Evolutionary conservation across 1,140 invertebrate species (phyloP), one percentile per base, ranked within the genome.

Genomic region (Macrobrachium nipponense): DNA sequence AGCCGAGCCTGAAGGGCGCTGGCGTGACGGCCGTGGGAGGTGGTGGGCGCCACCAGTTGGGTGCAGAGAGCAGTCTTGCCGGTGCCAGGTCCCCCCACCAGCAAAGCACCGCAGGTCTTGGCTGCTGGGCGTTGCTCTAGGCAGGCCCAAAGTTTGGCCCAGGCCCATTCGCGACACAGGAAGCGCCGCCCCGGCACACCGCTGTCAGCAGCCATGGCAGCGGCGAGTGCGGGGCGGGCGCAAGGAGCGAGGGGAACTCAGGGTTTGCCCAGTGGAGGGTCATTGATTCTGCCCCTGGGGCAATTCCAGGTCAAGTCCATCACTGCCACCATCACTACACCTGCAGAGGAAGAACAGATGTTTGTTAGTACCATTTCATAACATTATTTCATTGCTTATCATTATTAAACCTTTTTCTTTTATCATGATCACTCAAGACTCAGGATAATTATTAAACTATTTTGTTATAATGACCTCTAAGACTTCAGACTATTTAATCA

Each of bases 141-240:
- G 90, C 88, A 86, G 90, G 86, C 86, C 4, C 95, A 94, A n/a
- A 99, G 93, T 91, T 98, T 98, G 90, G 96, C 95, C 89, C 98
- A 97, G 3, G 96, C 96, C 98, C 97, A 99, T 91, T 98, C 97
- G 18, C 98, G 94, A 90, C 95, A 96, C 91, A 94, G 95, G 90
- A 95, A 95, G 76, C 94, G 93, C 89, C 95, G 95, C 23, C 91
- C 91, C 86, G 92, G 90, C 68, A 91, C 72, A 72, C 72, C 73
- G 79, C 72, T 59, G 61, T 76, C 85, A 59, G 85, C 80, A 81
- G 79, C 79, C 73, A 82, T 78, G 80, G 72, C 72, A 60, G 85
- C 43, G 79, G 85, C 79, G n/a, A 75, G 73, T 59, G 60, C 59
- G 43, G 84, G 77, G 78, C 68, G 77, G 84, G 83, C 70, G 79